Conservation (phyloP, 2,888 invertebrate species). For the Lymantria dispar region DNA sequence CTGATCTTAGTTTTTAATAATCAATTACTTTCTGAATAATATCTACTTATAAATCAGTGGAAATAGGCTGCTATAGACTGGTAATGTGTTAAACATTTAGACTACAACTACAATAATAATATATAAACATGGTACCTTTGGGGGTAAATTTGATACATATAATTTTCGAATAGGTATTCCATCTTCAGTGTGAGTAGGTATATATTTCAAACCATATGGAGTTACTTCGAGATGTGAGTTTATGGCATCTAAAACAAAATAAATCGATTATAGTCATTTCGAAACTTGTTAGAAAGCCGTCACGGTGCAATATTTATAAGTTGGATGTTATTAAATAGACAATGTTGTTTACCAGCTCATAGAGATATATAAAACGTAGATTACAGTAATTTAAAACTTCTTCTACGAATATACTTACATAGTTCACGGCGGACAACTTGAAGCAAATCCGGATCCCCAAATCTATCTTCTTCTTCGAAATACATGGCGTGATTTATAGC, state of each 20-base stretch:
- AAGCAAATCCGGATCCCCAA: conserved; percentile 60
- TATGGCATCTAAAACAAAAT: conserved; percentile 52
- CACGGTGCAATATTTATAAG: not conserved
- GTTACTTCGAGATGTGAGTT: conserved; percentile 51
- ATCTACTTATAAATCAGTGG: too few relatives aligned
- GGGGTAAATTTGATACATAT: conserved; percentile 81
- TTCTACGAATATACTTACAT: conserved; percentile 48
- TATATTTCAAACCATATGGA: conserved; percentile 51
- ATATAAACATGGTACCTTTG: conserved; percentile 59
- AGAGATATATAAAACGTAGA: not conserved
- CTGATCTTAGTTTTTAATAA: too few relatives aligned
- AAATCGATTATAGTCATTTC: not conserved
- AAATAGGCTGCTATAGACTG: too few relatives aligned
- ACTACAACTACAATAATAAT: too few relatives aligned
- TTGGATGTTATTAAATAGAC: not conserved
- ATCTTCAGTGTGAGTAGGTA: conserved; percentile 79
- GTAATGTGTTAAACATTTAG: too few relatives aligned
- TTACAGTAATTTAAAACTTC: not conserved
- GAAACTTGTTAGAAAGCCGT: not conserved
- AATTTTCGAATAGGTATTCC: conserved; percentile 83
- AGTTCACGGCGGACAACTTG: conserved; percentile 63
- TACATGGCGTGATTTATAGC: conserved; percentile 56
- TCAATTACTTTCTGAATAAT: too few relatives aligned
- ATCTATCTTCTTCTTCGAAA: conserved; percentile 59
- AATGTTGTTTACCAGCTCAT: too few relatives aligned